Evolutionary conservation across 1,140 invertebrate genomes (phyloP).

Genomic region (Coenobita brevimanus): DNA sequence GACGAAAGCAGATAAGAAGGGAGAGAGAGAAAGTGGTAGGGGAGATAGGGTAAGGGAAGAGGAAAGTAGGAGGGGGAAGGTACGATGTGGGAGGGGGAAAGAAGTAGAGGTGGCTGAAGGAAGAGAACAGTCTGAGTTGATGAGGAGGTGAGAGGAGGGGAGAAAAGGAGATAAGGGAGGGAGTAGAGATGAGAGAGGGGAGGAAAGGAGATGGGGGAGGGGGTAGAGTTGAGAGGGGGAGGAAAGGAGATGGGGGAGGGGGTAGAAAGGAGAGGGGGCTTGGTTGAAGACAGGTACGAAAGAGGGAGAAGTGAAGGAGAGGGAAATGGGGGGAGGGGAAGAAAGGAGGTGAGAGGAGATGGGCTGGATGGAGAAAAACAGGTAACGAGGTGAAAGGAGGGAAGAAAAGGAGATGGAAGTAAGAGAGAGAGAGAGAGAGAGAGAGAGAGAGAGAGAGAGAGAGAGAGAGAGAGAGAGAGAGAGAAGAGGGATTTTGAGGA

Average conservation of each 20-base stretch:
- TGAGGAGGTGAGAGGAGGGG: not conserved
- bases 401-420: not conserved
- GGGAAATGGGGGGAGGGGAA: not conserved
- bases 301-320: not conserved
- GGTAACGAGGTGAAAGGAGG: not conserved
- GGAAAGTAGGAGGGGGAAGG: too few relatives aligned
- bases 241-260: not conserved
- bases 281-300: not conserved
- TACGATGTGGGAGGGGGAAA: too few relatives aligned
- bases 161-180: too few relatives aligned
- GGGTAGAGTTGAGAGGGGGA: too few relatives aligned
- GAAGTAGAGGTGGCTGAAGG: too few relatives aligned
- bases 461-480: conserved; percentile 11
- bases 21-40: conserved; percentile 22
- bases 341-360: not conserved
- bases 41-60: not conserved
- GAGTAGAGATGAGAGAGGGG: too few relatives aligned
- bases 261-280: not conserved
- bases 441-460: conserved; percentile 37
- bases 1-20: conserved; percentile 20
- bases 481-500: too few relatives aligned
- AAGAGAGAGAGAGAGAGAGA: conserved; percentile 39
- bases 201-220: too few relatives aligned
- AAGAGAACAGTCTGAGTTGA: too few relatives aligned
- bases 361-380: not conserved